A percentile compares a stretch with the other conserved stretches of the same genome.
These are phyloP conservation scores for Chrysina gloriosa DNA, from an alignment of 2,888 invertebrate species.

Conservation along the genomic window DNA sequence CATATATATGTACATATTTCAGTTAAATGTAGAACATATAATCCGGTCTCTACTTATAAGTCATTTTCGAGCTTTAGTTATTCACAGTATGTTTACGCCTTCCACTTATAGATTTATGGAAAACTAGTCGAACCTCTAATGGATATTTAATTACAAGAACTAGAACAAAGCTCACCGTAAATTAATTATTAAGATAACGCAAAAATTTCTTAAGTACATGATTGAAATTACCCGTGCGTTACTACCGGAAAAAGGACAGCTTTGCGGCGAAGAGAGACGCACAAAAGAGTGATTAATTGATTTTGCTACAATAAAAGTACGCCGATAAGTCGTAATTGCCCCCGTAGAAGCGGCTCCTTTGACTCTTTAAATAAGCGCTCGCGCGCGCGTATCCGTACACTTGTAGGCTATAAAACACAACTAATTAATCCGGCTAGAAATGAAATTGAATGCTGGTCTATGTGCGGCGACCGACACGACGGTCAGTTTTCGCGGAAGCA, in stretches of 20 bases:
- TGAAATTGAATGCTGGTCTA: conserved; percentile 27
- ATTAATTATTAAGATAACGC: conserved; percentile 19
- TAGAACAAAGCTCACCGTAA: neutral
- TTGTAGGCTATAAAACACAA: conserved; percentile 18
- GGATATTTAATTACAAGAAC: conserved; percentile 20
- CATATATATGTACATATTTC: no score
- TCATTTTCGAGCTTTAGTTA: no score
- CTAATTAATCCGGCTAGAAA: conserved; percentile 30
- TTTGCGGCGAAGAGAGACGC: conserved; percentile 11
- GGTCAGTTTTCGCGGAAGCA: conserved; percentile 6
- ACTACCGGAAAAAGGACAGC: neutral
- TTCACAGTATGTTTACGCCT: no score
- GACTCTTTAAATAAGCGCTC: conserved; percentile 33
- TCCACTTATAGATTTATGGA: no score
- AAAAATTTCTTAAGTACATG: conserved; percentile 33
- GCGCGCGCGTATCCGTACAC: conserved; percentile 13
- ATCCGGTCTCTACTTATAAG: no score
- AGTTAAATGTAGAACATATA: no score
- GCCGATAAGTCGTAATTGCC: conserved; percentile 36
- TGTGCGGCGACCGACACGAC: neutral
- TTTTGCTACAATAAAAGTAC: conserved; percentile 28
- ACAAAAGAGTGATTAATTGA: conserved; percentile 27
- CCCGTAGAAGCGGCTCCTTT: conserved; percentile 34
- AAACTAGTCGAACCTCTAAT: neutral
- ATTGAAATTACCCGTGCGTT: conserved; percentile 26